These are phyloP conservation scores for Apodemus speciosus DNA, from an alignment of 2,113 vertebrate species.

Conservation along the genomic window DNA sequence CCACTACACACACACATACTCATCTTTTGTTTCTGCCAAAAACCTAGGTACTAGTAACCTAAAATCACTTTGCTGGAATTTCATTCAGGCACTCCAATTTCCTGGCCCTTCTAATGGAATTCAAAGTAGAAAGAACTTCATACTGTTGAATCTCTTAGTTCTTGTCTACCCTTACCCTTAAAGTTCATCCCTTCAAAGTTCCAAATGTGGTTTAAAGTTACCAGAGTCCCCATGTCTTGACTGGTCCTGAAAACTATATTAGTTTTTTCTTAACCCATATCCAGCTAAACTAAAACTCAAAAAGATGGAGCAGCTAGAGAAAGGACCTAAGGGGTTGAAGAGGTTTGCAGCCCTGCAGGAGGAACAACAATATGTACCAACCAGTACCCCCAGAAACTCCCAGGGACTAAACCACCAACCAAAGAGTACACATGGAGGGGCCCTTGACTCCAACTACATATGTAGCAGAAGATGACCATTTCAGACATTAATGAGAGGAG, in stretches of 20 bases:
- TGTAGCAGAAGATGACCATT: no score
- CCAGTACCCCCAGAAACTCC: no score
- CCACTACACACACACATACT: no score
- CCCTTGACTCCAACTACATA: no score
- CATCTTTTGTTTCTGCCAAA: background rate
- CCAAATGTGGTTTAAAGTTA: background rate
- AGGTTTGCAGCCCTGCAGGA: no score
- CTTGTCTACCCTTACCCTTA: background rate
- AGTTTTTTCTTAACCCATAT: background rate
- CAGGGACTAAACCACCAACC: no score
- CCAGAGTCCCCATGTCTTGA: background rate
- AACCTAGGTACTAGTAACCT: background rate
- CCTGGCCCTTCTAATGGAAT: background rate
- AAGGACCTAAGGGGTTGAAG: no score
- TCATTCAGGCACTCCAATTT: conserved; percentile 9
- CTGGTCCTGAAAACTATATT: background rate
- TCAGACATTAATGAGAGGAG: no score
- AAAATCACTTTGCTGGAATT: conserved; percentile 11
- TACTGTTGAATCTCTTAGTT: background rate
- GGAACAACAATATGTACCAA: no score
- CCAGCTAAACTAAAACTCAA: background rate
- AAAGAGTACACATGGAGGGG: no score
- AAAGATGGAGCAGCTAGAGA: no score
- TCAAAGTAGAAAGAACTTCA: background rate
- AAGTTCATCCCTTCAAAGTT: background rate